Evolutionary conservation across 2,797 vertebrate genomes (phyloP).

Genomic region (Neomorphus geoffroyi): DNA sequence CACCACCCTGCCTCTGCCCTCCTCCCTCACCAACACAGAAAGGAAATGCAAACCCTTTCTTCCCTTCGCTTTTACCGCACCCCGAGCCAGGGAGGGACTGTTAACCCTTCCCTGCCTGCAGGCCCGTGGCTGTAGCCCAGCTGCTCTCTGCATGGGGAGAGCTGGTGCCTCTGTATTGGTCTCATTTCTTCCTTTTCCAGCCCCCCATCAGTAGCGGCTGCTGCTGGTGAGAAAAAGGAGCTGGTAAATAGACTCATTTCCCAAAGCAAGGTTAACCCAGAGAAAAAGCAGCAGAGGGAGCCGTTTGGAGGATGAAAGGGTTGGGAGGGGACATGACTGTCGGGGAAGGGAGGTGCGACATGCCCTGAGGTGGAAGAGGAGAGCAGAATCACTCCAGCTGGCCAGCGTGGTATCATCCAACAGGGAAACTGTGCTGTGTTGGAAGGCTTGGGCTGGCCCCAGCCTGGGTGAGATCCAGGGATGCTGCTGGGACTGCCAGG

Average conservation of each 20-base stretch:
- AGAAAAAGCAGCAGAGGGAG: background rate
- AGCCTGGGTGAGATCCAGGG: background rate
- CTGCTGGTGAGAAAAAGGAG: background rate
- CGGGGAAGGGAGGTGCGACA: background rate
- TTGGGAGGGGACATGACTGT: rapidly evolving
- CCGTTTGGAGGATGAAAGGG: background rate
- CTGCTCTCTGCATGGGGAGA: rapidly evolving
- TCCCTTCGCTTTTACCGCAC: background rate
- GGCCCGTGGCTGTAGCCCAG: background rate
- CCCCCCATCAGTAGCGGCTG: rapidly evolving
- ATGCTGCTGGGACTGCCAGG: rapidly evolving
- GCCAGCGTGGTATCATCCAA: background rate
- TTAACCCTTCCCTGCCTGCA: background rate
- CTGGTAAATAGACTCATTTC: background rate
- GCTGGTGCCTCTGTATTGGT: rapidly evolving
- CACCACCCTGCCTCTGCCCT: background rate
- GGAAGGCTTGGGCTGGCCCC: background rate
- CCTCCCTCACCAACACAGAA: background rate
- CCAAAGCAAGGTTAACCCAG: background rate
- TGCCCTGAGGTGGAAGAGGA: background rate
- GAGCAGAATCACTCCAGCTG: background rate
- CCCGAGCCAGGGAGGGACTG: background rate
- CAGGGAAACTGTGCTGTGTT: rapidly evolving
- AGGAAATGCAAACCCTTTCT: background rate
- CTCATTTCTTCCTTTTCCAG: background rate